Evolutionary conservation across 2,888 invertebrate genomes (phyloP), one percentile per base, ranked within the genome.

Genomic region (Cecidostiba fungosa): DNA sequence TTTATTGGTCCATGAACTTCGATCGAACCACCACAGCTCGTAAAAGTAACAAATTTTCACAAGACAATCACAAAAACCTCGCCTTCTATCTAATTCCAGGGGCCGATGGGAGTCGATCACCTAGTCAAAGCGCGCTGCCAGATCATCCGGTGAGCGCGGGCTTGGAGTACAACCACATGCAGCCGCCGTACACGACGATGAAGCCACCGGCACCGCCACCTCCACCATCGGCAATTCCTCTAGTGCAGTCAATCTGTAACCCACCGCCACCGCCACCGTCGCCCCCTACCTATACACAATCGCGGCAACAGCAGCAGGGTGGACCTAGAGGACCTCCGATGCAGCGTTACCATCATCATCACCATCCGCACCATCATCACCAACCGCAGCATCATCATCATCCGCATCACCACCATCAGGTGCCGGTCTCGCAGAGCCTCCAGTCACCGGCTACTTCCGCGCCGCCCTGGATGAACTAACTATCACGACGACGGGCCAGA

Each of bases 241-340:
- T 91, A 82, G 90, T 92, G 90, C 91, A 91, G 85, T 92, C 91
- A 10, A 91, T 91, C 78, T 92, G 92, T 85, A 91, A 91, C 89
- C 92, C 92, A 77, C 92, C 92, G 10, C 92, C 92, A 16, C 91
- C 91, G 12, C 91, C 90, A 6, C 89, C 92, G 10, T 91, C 90
- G 16, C 90, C 89, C 32, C 92, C 89, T 59, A 89, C 90, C 14
- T 91, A 91, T 74, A 88, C 89, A 6, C 90, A 90, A 81, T 88
- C 89, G 43, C 91, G 90, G n/a, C 90, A 91, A 85, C 89, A 88
- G 29, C 89, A 89, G 32, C 90, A 89, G 8, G 54, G 54, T 23
- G 54, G 54, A 59, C 72, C 72, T 87, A 91, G 90, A 85, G 90
- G 90, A 86, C 90, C 91, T 87, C 89, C 90, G 54, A 90, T 90